Evolutionary conservation across 2,888 invertebrate species (phyloP), one percentile per base, ranked within the genome.

Genomic region (Megastigmus dorsalis): DNA sequence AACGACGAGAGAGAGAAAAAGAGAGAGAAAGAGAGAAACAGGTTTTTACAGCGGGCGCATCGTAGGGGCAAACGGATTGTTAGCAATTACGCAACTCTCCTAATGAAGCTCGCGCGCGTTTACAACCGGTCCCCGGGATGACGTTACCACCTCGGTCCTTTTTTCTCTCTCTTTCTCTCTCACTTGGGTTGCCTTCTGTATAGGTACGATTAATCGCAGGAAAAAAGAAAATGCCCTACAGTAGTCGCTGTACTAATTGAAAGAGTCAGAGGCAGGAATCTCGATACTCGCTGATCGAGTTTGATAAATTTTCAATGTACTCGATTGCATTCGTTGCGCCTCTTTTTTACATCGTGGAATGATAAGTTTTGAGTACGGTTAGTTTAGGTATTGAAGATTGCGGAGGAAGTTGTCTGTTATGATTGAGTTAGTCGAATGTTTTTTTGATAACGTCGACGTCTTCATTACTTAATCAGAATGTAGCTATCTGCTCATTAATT

Each of bases 41-140:
- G 66, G 66, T 73, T 67, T 60, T 65, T 65, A 54, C 28, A 26
- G 26, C 28, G 26, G 26, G 36, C 15, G 15, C 20, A n/a, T n/a
- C 15, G 41, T 13, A 26, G 7, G 23, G 13, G 33, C 30, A 33
- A 48, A 68, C 26, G 68, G 63, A 74, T 63, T 50, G 74, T 68
- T 18, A 30, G 52, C 65, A 74, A 74, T 74, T 69, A 74, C 69
- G 60, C 50, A 69, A 69, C 69, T 50, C 65, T 59, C 20, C 65
- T 74, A 74, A 70, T 74, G 74, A 74, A 74, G 69, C 59, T 33
- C 45, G 41, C 52, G 28, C 50, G 9, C 26, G 43, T 52, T 41
- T 20, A n/a, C 62, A 73, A 73, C 73, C 67, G 62, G 73, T 67
- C 33, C 6, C 52, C n/a, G 33, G 26, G 9, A 26, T 41, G 59